Evolutionary conservation across 1,140 invertebrate species (phyloP).

Genomic region (Hestina assimilis): DNA sequence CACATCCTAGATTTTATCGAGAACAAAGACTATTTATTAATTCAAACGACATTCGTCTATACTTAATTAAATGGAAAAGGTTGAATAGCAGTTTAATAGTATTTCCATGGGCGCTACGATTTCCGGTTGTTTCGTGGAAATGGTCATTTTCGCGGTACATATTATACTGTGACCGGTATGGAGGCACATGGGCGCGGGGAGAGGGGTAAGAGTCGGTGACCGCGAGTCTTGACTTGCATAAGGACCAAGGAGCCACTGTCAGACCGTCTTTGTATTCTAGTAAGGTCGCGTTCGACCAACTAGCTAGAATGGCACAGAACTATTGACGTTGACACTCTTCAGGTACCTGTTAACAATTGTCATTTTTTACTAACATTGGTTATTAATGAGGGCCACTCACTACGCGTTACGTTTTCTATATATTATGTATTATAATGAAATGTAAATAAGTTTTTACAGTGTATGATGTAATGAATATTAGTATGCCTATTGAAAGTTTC

Average conservation of each 20-base stretch:
- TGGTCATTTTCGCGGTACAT: conserved; percentile 59
- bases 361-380: conserved; percentile 44
- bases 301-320: conserved; percentile 55
- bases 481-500: too few species aligned
- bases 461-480: too few species aligned
- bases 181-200: conserved; percentile 36
- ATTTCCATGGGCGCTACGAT: conserved; percentile 46
- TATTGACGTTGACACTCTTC: conserved; percentile 49
- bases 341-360: conserved; percentile 48
- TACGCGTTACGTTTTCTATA: background rate
- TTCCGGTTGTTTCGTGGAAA: conserved; percentile 67
- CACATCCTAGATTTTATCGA: background rate
- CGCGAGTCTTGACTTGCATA: conserved; percentile 64
- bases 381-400: conserved; percentile 26
- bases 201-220: conserved; percentile 57
- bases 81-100: conserved; percentile 17
- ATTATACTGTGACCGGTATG: conserved; percentile 40
- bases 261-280: conserved; percentile 58
- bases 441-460: background rate
- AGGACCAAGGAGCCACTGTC: conserved; percentile 53
- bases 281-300: conserved; percentile 53
- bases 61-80: conserved; percentile 2
- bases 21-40: background rate
- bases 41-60: background rate
- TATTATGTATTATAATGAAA: background rate